Conservation (phyloP, 2,113 vertebrate genomes). For the Butastur rufipennis region DNA sequence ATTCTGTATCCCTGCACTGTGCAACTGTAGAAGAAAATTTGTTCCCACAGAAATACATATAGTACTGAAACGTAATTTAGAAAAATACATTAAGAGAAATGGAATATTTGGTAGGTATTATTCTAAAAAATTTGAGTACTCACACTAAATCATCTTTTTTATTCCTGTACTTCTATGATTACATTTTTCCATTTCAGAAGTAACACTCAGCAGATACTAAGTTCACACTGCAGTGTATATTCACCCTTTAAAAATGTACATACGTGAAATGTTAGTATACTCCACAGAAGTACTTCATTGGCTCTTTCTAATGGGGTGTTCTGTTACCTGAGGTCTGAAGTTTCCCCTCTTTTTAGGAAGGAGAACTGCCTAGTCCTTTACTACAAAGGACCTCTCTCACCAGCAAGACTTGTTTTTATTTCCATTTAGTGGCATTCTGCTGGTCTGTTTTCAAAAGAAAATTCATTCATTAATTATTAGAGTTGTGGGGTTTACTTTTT, state of each 20-base stretch:
- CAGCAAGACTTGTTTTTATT: not conserved
- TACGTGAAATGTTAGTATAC: not conserved
- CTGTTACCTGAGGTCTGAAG: not conserved
- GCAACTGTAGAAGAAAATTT: slow-evolving; percentile 52
- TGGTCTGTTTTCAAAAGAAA: not conserved
- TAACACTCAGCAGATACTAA: not conserved
- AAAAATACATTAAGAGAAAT: slow-evolving; percentile 45
- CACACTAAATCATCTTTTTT: not conserved
- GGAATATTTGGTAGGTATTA: slow-evolving; percentile 51
- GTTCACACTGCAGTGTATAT: not conserved
- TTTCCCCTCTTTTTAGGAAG: not conserved
- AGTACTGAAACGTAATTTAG: slow-evolving; percentile 45
- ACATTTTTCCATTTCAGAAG: not conserved
- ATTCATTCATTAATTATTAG: not conserved
- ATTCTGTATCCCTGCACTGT: slow-evolving; percentile 6
- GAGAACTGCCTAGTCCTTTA: not conserved
- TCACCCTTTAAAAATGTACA: not conserved
- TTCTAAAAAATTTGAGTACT: slow-evolving; percentile 1
- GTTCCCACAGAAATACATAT: slow-evolving; percentile 30
- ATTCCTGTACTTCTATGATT: not conserved
- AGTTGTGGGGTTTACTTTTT: not conserved
- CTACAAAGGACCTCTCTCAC: not conserved
- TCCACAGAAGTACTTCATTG: not conserved
- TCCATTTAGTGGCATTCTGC: not conserved
- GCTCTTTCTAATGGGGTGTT: not conserved